Conservation (phyloP, 2,113 vertebrate species). For the Dissostichus mawsoni region DNA sequence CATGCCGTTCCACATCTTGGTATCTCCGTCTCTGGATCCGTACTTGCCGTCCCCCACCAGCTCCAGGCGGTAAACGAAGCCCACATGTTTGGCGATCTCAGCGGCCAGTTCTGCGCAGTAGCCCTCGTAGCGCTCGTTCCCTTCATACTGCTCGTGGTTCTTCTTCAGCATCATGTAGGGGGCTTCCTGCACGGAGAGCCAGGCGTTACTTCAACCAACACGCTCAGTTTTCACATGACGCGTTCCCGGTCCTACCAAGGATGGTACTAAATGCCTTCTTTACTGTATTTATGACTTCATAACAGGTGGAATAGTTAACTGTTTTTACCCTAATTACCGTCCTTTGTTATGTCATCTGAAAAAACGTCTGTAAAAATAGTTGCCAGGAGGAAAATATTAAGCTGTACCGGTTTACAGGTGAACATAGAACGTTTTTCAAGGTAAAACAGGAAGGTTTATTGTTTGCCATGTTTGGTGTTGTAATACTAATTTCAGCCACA, state of each 20-base stretch:
- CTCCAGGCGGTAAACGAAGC: conserved; percentile 93
- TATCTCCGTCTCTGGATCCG: conserved; percentile 88
- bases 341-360: too few species aligned
- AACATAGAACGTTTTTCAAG: too few species aligned
- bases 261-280: conserved; percentile 81
- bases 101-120: conserved; percentile 96
- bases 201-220: neutral
- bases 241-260: conserved; percentile 87
- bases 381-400: too few species aligned
- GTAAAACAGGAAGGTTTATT: too few species aligned
- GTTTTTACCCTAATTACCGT: too few species aligned
- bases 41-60: conserved; percentile 96
- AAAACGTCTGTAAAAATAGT: too few species aligned
- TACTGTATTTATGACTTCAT: too few species aligned
- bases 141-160: conserved; percentile 93
- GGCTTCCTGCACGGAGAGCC: conserved; percentile 86
- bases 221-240: too few species aligned
- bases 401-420: too few species aligned
- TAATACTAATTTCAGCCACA: too few species aligned
- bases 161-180: conserved; percentile 99
- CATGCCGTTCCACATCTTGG: conserved; percentile 98
- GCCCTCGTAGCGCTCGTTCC: conserved; percentile 94
- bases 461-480: too few species aligned
- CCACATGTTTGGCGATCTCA: conserved; percentile 96
- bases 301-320: too few species aligned